Percentiles rank a stretch among this genome's conserved stretches.
Evolutionary conservation across 2,797 vertebrate genomes (phyloP).

Genomic region (Euthynnus affinis): DNA sequence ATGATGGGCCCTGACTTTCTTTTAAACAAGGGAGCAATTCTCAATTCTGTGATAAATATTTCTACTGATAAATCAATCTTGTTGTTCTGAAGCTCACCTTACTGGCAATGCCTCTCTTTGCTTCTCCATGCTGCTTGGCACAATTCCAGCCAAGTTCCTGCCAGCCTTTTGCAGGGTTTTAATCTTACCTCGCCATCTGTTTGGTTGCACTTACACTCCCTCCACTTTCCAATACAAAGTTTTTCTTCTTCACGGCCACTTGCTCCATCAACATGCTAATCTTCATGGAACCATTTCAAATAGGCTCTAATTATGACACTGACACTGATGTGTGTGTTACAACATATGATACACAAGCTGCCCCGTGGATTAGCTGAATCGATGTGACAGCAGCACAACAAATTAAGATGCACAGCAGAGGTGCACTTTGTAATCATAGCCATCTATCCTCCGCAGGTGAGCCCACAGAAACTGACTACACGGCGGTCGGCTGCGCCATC

Average conservation of each 20-base stretch:
- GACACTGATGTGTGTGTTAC: slow-evolving; percentile 61
- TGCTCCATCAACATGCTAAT: slow-evolving; percentile 53
- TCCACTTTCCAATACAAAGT: slow-evolving; percentile 51
- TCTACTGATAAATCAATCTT: slow-evolving; percentile 61
- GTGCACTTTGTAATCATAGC: slow-evolving; percentile 41
- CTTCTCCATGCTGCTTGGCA: slow-evolving; percentile 57
- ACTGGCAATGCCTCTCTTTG: slow-evolving; percentile 49
- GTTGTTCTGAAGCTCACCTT: slow-evolving; percentile 62
- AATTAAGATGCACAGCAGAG: slow-evolving; percentile 54
- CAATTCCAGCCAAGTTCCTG: slow-evolving; percentile 56
- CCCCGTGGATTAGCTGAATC: slow-evolving; percentile 49
- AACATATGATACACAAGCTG: slow-evolving; percentile 41
- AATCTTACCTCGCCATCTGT: slow-evolving; percentile 83
- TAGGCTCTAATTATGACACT: slow-evolving; percentile 55
- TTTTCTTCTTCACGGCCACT: slow-evolving; percentile 52
- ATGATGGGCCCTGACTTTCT: slow-evolving; percentile 12
- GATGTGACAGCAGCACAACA: slow-evolving; percentile 39
- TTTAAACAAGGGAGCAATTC: slow-evolving; percentile 52
- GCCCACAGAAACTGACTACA: slow-evolving; percentile 97
- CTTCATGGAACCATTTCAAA: slow-evolving; percentile 56
- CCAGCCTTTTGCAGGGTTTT: slow-evolving; percentile 74
- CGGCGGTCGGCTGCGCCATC: slow-evolving; percentile 97
- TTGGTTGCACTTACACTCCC: slow-evolving; percentile 63
- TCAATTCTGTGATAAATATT: slow-evolving; percentile 57
- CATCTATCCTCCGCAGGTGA: slow-evolving; percentile 87